These are phyloP conservation scores for Drosophila suboccidentalis DNA, from an alignment of 2,888 invertebrate species.

Conservation along the genomic window DNA sequence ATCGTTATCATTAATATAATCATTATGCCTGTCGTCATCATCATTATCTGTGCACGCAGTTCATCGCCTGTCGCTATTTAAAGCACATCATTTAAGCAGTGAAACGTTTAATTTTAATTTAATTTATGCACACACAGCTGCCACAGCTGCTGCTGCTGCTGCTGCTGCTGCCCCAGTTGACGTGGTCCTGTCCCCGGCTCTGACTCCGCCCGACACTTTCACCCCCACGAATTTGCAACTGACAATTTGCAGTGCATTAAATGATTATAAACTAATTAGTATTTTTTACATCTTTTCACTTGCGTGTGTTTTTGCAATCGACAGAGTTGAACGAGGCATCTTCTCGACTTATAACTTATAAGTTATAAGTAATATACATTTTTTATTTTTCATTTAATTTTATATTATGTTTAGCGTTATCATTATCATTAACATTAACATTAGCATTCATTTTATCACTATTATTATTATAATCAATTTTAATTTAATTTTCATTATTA, in stretches of 20 bases:
- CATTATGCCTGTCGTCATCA: conserved; percentile 6
- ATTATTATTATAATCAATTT: too few species aligned
- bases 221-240: conserved; percentile 16
- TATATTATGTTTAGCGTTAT: background rate
- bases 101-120: conserved; percentile 78
- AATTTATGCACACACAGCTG: conserved; percentile 76
- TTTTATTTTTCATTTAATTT: too few species aligned
- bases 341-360: background rate
- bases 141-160: conserved; percentile 23
- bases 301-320: background rate
- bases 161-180: conserved; percentile 30
- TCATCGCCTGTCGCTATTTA: conserved; percentile 63
- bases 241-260: conserved; percentile 71
- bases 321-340: background rate
- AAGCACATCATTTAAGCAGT: conserved; percentile 63
- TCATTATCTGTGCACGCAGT: conserved; percentile 40
- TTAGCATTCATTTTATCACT: background rate
- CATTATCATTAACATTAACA: background rate
- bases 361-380: background rate
- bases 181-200: background rate
- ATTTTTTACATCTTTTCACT: conserved; percentile 29
- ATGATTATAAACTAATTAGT: conserved; percentile 78
- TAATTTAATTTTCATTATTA: background rate
- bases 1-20: conserved; percentile 2
- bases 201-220: background rate